Conservation (phyloP, 2,888 invertebrate genomes). For the Xestia xanthographa region DNA sequence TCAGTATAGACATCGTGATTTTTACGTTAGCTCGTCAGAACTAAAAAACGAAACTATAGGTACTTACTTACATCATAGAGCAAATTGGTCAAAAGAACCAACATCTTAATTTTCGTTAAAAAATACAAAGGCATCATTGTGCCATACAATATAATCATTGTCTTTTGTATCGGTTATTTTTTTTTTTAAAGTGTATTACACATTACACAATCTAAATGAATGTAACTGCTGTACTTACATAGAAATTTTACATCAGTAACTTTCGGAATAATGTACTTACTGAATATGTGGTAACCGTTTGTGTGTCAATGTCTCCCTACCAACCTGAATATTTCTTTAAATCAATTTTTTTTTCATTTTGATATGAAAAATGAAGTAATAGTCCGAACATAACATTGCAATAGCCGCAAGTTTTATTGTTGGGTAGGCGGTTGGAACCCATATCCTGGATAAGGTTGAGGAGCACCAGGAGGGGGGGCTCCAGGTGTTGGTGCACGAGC, state of each 20-base stretch:
- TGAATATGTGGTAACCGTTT: neutral
- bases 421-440: conserved; percentile 95
- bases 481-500: conserved; percentile 91
- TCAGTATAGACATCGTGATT: too few relatives aligned
- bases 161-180: neutral
- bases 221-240: neutral
- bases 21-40: too few relatives aligned
- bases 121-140: neutral
- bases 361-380: neutral
- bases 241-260: neutral
- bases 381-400: conserved; percentile 5
- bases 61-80: too few relatives aligned
- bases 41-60: too few relatives aligned
- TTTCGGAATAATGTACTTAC: neutral
- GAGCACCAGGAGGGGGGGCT: conserved; percentile 93
- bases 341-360: neutral
- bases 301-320: neutral
- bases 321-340: neutral
- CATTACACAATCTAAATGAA: neutral
- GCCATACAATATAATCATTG: neutral
- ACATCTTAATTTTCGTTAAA: too few relatives aligned
- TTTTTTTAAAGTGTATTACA: too few relatives aligned
- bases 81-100: too few relatives aligned
- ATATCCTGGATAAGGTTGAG: conserved; percentile 94
- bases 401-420: conserved; percentile 78